Conservation (phyloP, 2,888 invertebrate genomes). For the Ophion obscuratus region DNA sequence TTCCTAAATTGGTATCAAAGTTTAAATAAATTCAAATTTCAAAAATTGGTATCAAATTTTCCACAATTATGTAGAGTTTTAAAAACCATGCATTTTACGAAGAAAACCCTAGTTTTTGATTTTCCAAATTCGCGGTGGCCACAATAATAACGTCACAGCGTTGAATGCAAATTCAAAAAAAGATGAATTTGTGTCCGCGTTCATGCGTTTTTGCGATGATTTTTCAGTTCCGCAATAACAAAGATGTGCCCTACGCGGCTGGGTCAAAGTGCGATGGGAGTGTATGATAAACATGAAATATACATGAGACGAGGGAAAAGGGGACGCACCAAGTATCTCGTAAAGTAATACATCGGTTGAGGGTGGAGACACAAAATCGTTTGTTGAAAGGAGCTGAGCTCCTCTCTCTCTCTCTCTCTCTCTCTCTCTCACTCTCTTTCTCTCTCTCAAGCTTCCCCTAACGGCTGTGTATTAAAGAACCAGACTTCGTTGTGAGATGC, state of each 20-base stretch:
- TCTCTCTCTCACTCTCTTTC: too few relatives aligned
- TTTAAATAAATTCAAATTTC: too few relatives aligned
- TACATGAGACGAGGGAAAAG: slow-evolving; percentile 19
- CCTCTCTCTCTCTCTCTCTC: slow-evolving; percentile 1
- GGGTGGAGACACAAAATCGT: slow-evolving; percentile 11
- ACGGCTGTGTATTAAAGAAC: slow-evolving; percentile 55
- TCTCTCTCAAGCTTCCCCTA: slow-evolving; percentile 11
- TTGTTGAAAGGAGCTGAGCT: slow-evolving; percentile 11
- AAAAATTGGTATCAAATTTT: too few relatives aligned
- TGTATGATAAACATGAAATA: slow-evolving; percentile 27
- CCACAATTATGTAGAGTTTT: too few relatives aligned
- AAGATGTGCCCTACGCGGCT: background rate
- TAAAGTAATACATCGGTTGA: slow-evolving; percentile 36
- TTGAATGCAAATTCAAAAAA: background rate
- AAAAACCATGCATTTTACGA: too few relatives aligned
- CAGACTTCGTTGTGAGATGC: slow-evolving; percentile 46
- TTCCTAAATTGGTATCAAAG: too few relatives aligned
- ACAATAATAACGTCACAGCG: too few relatives aligned
- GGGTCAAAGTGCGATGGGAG: slow-evolving; percentile 6
- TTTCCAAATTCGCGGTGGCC: too few relatives aligned
- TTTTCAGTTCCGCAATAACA: background rate
- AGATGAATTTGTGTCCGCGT: background rate
- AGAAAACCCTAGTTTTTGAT: too few relatives aligned
- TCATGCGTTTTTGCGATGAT: slow-evolving; percentile 10
- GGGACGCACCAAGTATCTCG: slow-evolving; percentile 23